Base-by-base conservation (phyloP, 2,113 vertebrate genomes). In the Hydrochoerus hydrochaeris region DNA sequence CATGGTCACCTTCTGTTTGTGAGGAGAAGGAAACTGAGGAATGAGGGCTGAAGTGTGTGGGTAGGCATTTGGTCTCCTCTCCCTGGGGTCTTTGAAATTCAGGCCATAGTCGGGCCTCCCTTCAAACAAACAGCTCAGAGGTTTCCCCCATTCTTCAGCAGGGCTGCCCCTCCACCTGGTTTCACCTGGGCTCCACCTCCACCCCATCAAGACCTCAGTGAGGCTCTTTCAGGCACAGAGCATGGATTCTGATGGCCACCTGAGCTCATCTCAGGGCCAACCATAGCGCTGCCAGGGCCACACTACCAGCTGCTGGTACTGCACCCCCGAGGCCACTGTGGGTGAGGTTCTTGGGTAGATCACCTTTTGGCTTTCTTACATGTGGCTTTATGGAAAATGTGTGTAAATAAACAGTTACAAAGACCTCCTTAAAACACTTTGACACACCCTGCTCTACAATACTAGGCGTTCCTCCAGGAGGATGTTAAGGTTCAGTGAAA, bases 181-280 rank as follows among this genome's bases (percentile, higher is more conserved):
- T 77, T 46, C 28, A 77, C 44, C 73, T 30, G 12, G 32, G 35
- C 35, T 19, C 54, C 20, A 4, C 24, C 28, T 82, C 41, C 0
- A 2, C 2, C 22, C 16, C 1, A 7, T 20, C 32, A 60, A 78
- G 35, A 26, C 52, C 10, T 44, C 28, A 41, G 63, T 3, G 10
- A n/a, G 35, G 80, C 19, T 24, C 35, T 22, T 22, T 28, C 46
- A 62, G 75, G 26, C 44, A 32, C 4, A 22, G 57, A 81, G 58
- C 1, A 0, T 17, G 38, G 78, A 10, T 60, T n/a, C 41, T 0
- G 0, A 78, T 7, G 6, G 54, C 44, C 22, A 19, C 7, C 67
- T 71, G 57, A 73, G 12, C 16, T n/a, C 16, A 5, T 49, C 41
- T 94, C 1, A 30, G 71, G 82, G 49, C 41, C 80, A 85, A 26